These are phyloP conservation scores for Sebastes iracundus DNA, from an alignment of 2,797 vertebrate genomes.

Conservation along the genomic window DNA sequence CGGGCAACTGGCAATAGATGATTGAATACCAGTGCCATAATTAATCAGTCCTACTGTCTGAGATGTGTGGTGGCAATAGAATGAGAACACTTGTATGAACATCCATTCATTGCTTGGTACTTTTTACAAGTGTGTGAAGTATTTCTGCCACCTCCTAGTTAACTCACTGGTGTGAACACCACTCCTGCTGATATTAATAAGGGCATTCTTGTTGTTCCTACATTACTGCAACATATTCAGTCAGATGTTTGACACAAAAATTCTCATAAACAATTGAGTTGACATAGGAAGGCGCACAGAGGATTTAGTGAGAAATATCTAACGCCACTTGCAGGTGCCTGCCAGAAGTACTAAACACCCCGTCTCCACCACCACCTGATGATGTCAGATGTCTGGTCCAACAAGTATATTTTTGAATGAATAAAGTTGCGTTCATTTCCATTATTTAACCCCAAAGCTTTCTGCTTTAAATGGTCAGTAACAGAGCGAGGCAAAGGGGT, in stretches of 20 bases:
- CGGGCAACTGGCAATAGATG: neutral
- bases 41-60: neutral
- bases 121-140: slow-evolving; percentile 20
- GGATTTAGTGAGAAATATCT: neutral
- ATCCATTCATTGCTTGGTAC: neutral
- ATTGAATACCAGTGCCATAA: neutral
- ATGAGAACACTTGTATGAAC: neutral
- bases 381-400: neutral
- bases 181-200: neutral
- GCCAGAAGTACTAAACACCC: neutral
- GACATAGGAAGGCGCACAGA: neutral
- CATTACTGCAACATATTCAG: neutral
- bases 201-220: neutral
- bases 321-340: neutral
- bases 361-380: neutral
- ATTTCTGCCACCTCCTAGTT: slow-evolving; percentile 15
- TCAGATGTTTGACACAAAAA: neutral
- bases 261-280: neutral
- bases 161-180: neutral
- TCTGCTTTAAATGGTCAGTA: slow-evolving; percentile 13
- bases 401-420: slow-evolving; percentile 6
- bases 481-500: neutral
- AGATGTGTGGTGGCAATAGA: neutral
- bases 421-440: neutral
- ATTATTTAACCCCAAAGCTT: neutral